These are phyloP conservation scores for Drosophila orena DNA, from an alignment of 1,140 invertebrate species.

Conservation along the genomic window DNA sequence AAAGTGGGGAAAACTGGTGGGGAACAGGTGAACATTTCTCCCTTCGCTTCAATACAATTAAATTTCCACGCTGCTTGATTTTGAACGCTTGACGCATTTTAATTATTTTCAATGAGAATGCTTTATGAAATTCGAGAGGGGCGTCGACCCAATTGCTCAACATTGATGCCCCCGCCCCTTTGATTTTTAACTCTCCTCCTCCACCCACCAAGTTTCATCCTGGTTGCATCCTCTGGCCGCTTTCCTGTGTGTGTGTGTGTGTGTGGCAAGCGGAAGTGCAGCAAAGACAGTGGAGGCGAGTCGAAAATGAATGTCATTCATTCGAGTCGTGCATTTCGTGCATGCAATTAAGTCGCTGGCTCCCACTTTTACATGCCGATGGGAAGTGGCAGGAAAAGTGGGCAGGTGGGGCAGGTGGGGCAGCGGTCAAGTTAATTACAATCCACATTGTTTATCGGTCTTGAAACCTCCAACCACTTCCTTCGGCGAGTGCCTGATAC, in stretches of 20 bases:
- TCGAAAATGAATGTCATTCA: conserved; percentile 80
- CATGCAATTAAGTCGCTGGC: conserved; percentile 68
- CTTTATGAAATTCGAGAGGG: conserved; percentile 73
- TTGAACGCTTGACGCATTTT: conserved; percentile 80
- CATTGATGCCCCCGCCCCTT: conserved; percentile 9
- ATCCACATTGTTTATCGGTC: conserved; percentile 78
- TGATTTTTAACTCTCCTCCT: neutral
- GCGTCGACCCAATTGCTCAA: conserved; percentile 56
- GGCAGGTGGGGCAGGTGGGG: conserved; percentile 1
- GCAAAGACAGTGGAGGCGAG: conserved; percentile 40
- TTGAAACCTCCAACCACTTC: conserved; percentile 18
- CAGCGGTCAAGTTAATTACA: conserved; percentile 72
- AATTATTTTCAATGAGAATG: conserved; percentile 78
- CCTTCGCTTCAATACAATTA: conserved; percentile 71
- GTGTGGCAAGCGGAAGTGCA: conserved; percentile 69
- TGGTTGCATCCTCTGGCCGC: conserved; percentile 54
- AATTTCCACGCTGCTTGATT: conserved; percentile 82
- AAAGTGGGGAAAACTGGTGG: conserved; percentile 2
- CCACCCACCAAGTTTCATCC: conserved; percentile 35
- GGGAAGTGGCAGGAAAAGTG: neutral
- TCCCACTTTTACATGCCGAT: conserved; percentile 3
- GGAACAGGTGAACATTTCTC: conserved; percentile 22
- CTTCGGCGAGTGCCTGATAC: conserved; percentile 29
- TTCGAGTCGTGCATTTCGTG: conserved; percentile 53
- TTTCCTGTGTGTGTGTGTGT: conserved; percentile 24